These are phyloP conservation scores for Sander vitreus DNA, from an alignment of 2,113 vertebrate species.

Conservation along the genomic window DNA sequence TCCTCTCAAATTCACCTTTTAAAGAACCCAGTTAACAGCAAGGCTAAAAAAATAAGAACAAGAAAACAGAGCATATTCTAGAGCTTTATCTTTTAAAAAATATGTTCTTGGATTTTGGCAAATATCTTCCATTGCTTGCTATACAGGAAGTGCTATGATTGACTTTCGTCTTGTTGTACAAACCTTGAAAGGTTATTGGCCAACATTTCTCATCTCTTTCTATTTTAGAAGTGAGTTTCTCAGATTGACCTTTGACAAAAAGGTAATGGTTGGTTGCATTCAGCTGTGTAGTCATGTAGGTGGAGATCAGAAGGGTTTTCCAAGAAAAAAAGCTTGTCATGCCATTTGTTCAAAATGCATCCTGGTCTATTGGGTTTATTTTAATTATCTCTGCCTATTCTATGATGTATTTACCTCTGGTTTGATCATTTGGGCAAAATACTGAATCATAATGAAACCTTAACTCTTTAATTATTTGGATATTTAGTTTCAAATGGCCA, in stretches of 20 bases:
- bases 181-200: neutral
- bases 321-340: neutral
- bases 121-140: neutral
- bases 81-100: neutral
- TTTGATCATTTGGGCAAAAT: neutral
- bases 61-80: no score
- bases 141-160: neutral
- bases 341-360: neutral
- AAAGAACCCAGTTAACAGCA: no score
- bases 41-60: no score
- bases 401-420: neutral
- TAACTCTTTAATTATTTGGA: neutral
- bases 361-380: neutral
- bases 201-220: neutral
- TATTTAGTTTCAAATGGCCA: neutral
- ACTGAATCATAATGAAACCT: neutral
- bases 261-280: neutral
- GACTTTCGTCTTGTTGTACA: neutral
- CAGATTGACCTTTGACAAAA: neutral
- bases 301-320: neutral
- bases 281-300: conserved; percentile 7
- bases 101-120: neutral
- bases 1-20: no score
- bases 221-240: neutral
- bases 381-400: neutral